These are phyloP conservation scores for Thecophora atra DNA, from an alignment of 2,888 invertebrate genomes.

Conservation along the genomic window DNA sequence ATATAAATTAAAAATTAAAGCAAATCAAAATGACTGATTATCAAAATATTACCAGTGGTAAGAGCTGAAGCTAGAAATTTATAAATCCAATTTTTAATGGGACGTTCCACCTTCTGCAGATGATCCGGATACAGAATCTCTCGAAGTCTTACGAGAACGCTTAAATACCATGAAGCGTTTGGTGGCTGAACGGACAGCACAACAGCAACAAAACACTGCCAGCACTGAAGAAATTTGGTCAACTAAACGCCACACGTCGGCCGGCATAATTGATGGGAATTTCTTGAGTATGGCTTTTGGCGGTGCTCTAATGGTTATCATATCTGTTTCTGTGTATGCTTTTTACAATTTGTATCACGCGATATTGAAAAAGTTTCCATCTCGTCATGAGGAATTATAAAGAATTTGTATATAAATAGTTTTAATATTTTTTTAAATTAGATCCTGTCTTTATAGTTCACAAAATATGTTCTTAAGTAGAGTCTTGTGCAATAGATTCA, in stretches of 20 bases:
- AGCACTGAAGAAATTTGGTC: constrained; percentile 64
- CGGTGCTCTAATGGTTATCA: constrained; percentile 78
- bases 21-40: constrained; percentile 26
- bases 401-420: background rate
- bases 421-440: background rate
- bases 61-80: background rate
- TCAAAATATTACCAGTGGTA: constrained; percentile 25
- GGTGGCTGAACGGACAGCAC: constrained; percentile 76
- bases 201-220: constrained; percentile 64
- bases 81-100: background rate
- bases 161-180: constrained; percentile 82
- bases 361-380: constrained; percentile 83
- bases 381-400: constrained; percentile 81
- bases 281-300: constrained; percentile 86
- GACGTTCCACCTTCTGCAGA: constrained; percentile 46
- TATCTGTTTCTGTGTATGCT: constrained; percentile 84
- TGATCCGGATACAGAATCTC: constrained; percentile 72
- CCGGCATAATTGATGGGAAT: constrained; percentile 78
- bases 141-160: constrained; percentile 82
- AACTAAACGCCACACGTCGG: constrained; percentile 61
- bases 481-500: too few species aligned
- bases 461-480: too few species aligned
- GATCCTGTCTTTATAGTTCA: background rate
- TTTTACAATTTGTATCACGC: constrained; percentile 85
- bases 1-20: background rate